phyloP scores from a whole-genome alignment of 2,888 invertebrate genomes.

The Notocelia uddmanniana region DNA sequence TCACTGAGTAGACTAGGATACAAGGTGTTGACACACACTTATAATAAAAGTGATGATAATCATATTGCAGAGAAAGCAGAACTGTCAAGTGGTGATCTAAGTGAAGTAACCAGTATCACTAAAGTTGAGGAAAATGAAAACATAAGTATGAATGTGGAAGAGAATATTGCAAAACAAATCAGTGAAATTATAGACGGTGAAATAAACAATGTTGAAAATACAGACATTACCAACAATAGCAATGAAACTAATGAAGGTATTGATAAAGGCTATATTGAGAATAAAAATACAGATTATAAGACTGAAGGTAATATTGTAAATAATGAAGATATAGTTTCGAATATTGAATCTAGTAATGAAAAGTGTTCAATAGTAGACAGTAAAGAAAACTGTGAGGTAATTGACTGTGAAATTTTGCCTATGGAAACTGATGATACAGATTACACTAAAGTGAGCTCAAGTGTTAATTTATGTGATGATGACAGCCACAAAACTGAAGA shows the following conservation, averaged over 20 bases:
- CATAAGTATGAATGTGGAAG: neutral
- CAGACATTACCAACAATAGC: neutral
- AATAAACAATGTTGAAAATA: neutral
- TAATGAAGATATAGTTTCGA: constrained; percentile 7
- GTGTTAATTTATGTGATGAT: constrained; percentile 27
- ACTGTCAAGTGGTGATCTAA: neutral
- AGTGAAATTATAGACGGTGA: neutral
- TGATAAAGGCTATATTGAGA: neutral
- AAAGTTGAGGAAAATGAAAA: neutral
- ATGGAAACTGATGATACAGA: constrained; percentile 22
- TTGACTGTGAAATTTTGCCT: constrained; percentile 8
- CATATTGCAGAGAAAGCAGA: constrained; percentile 8
- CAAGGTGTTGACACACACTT: constrained; percentile 79
- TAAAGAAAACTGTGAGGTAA: neutral
- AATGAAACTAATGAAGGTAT: neutral
- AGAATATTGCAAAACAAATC: neutral
- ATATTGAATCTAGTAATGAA: neutral
- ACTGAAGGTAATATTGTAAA: constrained; percentile 10
- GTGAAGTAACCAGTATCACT: neutral
- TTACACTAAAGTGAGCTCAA: constrained; percentile 27
- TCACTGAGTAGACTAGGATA: constrained; percentile 86
- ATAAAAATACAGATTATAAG: constrained; percentile 9
- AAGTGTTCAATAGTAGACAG: neutral
- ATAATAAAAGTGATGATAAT: constrained; percentile 19
- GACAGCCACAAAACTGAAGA: constrained; percentile 8